Evolutionary conservation across 1,140 invertebrate species (phyloP).

Genomic region (Formica selysi): DNA sequence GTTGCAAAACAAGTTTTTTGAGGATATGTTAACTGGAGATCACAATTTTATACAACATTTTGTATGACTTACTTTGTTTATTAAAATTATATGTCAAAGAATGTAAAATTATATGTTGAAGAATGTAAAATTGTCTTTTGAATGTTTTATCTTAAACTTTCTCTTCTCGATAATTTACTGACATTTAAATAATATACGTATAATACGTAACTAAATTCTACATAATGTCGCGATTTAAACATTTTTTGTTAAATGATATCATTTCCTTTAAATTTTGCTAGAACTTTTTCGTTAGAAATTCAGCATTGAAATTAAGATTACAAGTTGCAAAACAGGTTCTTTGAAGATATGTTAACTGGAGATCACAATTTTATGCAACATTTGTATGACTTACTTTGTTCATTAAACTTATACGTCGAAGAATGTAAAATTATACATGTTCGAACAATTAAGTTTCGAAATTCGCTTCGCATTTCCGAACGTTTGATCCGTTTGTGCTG

Average conservation of each 20-base stretch:
- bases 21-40: not conserved
- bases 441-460: no score
- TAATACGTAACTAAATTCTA: no score
- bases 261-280: not conserved
- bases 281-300: not conserved
- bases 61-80: not conserved
- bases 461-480: no score
- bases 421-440: not conserved
- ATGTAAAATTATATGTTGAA: not conserved
- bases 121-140: not conserved
- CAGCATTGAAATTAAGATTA: not conserved
- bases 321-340: no score
- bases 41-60: not conserved
- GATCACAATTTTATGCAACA: not conserved
- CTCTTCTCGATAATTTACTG: not conserved
- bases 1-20: not conserved
- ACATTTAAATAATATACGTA: slow-evolving; percentile 24
- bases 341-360: not conserved
- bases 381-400: not conserved
- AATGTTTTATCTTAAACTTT: not conserved
- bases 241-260: not conserved
- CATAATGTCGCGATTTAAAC: not conserved
- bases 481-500: no score
- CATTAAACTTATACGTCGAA: not conserved
- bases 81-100: not conserved